Percentiles rank a stretch among this genome's conserved stretches.
Evolutionary conservation across 2,888 invertebrate species (phyloP).

Genomic region (Thereva unica): DNA sequence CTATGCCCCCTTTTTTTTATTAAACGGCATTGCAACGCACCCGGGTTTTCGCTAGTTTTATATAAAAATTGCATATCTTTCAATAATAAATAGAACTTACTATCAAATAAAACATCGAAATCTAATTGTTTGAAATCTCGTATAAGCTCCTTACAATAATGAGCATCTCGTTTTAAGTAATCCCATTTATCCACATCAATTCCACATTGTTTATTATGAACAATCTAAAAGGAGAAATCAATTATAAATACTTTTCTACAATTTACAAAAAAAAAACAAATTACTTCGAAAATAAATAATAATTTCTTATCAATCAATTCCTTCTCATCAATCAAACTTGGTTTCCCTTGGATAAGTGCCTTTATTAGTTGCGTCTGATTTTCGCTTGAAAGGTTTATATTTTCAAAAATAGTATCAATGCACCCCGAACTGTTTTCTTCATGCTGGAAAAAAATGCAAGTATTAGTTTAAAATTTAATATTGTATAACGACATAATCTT

Average conservation of each 20-base stretch:
- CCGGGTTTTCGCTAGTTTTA: too few relatives aligned
- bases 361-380: conserved; percentile 48
- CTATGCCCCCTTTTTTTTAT: too few relatives aligned
- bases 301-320: conserved; percentile 43
- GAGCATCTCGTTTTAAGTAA: conserved; percentile 66
- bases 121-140: conserved; percentile 43
- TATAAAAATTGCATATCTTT: background rate
- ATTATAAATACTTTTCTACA: background rate
- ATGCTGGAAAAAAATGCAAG: conserved; percentile 45
- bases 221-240: conserved; percentile 56
- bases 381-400: conserved; percentile 42
- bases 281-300: conserved; percentile 52
- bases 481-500: background rate
- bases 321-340: conserved; percentile 40
- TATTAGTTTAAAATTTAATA: background rate
- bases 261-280: conserved; percentile 14
- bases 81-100: conserved; percentile 34
- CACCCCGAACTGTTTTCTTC: conserved; percentile 48
- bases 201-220: conserved; percentile 63
- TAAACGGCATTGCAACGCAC: too few relatives aligned
- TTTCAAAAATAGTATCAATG: conserved; percentile 50
- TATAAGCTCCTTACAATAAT: conserved; percentile 44
- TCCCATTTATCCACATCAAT: conserved; percentile 73
- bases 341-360: conserved; percentile 49
- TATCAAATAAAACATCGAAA: conserved; percentile 50